Evolutionary conservation across 1,140 invertebrate genomes (phyloP), one percentile per base, ranked within the genome.

Genomic region (Thalassaphorura encarpata): DNA sequence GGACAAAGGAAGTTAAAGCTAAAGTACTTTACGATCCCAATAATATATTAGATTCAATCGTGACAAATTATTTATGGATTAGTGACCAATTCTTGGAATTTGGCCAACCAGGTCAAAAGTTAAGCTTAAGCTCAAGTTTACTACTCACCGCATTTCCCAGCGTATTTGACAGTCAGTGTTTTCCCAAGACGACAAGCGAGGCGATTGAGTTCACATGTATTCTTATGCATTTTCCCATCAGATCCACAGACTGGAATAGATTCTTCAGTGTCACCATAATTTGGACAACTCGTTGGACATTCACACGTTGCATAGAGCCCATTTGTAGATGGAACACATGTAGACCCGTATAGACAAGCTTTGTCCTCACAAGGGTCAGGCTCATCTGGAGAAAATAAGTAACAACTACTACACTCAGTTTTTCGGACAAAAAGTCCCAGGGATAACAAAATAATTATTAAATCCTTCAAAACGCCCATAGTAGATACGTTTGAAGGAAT

Each of bases 111-210:
- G 33, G n/a, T 11, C 11, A n/a, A n/a, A 11, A 36, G 11, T 11
- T n/a, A 36, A 36, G n/a, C n/a, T 11, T n/a, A 11, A 36, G 11
- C n/a, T 11, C 33, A 36, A 11, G 33, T n/a, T 36, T 26, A 27
- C 31, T 61, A 80, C 84, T 81, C 71, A 94, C 89, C 88, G 73
- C 90, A 93, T 76, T 85, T 87, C 41, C 90, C 90, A 51, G 78
- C 77, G 72, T 86, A 92, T 68, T 87, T 88, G 64, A 90, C 79
- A 16, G 79, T 82, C 64, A 93, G 84, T 69, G 87, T 85, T 46
- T 75, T 75, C 58, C 81, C 79, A 16, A 76, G 71, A 19, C 77
- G 74, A 71, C 89, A 93, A 1, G 87, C 82, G n/a, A 79, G 77
- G 60, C 78, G 75, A 58, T 81, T 80, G 68, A 93, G 76, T 66